These are phyloP conservation scores for Epinephelus cyanopodus DNA, from an alignment of 2,113 vertebrate genomes.

Conservation along the genomic window DNA sequence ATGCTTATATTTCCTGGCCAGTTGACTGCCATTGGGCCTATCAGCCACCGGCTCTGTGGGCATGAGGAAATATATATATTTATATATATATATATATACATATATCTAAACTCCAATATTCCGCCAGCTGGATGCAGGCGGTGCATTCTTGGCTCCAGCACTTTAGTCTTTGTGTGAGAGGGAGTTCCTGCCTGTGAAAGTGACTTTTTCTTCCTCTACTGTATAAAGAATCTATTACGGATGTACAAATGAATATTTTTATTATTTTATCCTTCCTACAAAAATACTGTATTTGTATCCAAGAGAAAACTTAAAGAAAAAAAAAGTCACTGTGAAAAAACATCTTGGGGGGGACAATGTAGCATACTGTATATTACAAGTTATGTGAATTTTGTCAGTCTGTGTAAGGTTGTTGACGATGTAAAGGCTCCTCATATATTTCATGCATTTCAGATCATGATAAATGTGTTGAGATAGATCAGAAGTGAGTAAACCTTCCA, in stretches of 20 bases:
- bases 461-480: constrained; percentile 36
- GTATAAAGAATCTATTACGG: constrained; percentile 47
- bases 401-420: constrained; percentile 23
- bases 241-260: constrained; percentile 51
- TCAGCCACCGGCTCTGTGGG: constrained; percentile 2
- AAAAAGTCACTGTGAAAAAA: constrained; percentile 24
- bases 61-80: constrained; percentile 3
- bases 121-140: constrained; percentile 61
- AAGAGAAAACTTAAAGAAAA: constrained; percentile 13
- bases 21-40: constrained; percentile 21
- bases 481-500: constrained; percentile 1
- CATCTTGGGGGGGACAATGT: constrained; percentile 14
- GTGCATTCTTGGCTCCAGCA: constrained; percentile 72
- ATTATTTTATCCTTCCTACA: constrained; percentile 51
- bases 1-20: constrained; percentile 21
- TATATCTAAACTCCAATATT: constrained; percentile 42
- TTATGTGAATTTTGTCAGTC: constrained; percentile 48
- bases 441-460: constrained; percentile 27
- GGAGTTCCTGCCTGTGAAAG: constrained; percentile 72
- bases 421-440: constrained; percentile 36
- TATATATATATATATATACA: background rate
- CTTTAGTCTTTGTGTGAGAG: constrained; percentile 80
- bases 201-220: constrained; percentile 57
- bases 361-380: constrained; percentile 40
- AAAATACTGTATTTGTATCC: constrained; percentile 62